Conservation (phyloP, 2,888 invertebrate genomes). For the Polymixis flavicincta region DNA sequence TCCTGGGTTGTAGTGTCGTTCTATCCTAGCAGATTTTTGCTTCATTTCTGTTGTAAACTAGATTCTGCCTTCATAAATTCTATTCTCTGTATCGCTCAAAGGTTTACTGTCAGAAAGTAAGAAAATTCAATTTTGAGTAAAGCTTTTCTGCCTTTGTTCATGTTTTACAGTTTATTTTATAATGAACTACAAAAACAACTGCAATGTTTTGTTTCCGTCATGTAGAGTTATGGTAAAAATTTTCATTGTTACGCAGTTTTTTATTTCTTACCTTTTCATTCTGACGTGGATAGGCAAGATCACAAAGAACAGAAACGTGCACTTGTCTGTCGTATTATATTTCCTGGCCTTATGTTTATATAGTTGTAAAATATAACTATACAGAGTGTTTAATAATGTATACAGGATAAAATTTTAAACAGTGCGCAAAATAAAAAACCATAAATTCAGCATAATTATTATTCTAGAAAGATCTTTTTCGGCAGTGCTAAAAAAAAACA, state of each 20-base stretch:
- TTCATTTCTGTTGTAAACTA: slow-evolving; percentile 11
- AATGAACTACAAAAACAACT: not conserved
- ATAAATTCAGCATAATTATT: too few species aligned
- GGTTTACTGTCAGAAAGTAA: not conserved
- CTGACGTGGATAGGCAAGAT: not conserved
- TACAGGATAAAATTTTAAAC: too few species aligned
- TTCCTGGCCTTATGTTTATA: too few species aligned
- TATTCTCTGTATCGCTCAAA: slow-evolving; percentile 21
- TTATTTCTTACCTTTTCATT: not conserved
- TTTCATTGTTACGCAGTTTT: not conserved
- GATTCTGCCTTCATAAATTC: slow-evolving; percentile 4
- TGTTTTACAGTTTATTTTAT: slow-evolving; percentile 8
- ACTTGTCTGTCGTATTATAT: not conserved
- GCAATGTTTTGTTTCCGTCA: not conserved
- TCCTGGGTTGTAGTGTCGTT: not conserved
- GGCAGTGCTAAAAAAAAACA: too few species aligned
- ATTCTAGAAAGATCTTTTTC: too few species aligned
- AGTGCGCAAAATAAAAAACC: too few species aligned
- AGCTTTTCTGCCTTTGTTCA: slow-evolving; percentile 9
- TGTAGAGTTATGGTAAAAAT: not conserved
- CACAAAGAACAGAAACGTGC: not conserved
- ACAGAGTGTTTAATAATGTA: not conserved
- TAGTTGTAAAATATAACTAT: too few species aligned
- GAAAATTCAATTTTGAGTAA: slow-evolving; percentile 25
- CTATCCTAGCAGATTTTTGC: not conserved